Conservation (phyloP, 2,888 invertebrate species). For the Cheilosia impressa region DNA sequence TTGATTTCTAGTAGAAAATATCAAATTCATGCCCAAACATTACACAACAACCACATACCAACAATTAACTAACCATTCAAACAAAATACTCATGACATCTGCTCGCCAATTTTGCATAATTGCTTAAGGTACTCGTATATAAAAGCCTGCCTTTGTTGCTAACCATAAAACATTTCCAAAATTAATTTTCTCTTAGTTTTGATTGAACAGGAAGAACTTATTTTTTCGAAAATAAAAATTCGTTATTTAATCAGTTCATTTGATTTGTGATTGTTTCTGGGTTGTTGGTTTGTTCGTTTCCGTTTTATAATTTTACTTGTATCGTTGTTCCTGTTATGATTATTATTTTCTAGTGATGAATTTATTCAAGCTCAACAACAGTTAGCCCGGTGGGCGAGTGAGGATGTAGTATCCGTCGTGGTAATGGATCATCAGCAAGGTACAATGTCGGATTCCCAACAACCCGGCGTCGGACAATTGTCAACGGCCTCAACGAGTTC, state of each 20-base stretch:
- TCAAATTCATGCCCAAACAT: slow-evolving; percentile 35
- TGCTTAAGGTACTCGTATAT: slow-evolving; percentile 41
- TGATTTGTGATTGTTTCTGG: slow-evolving; percentile 68
- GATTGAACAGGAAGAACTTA: not conserved
- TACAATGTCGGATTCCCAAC: slow-evolving; percentile 84
- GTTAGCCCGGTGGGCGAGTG: slow-evolving; percentile 97
- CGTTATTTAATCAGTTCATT: slow-evolving; percentile 44
- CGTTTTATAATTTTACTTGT: slow-evolving; percentile 82
- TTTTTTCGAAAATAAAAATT: not conserved
- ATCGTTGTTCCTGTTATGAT: slow-evolving; percentile 89
- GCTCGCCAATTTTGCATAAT: slow-evolving; percentile 59
- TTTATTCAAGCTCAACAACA: slow-evolving; percentile 98
- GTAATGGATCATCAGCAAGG: slow-evolving; percentile 84
- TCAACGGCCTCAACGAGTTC: slow-evolving; percentile 85
- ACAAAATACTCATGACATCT: slow-evolving; percentile 50
- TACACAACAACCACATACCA: slow-evolving; percentile 45
- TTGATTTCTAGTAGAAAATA: slow-evolving; percentile 13
- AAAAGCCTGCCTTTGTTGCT: slow-evolving; percentile 62
- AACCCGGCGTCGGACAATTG: slow-evolving; percentile 85
- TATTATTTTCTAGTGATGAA: slow-evolving; percentile 97
- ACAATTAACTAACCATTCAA: slow-evolving; percentile 62
- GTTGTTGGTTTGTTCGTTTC: slow-evolving; percentile 71
- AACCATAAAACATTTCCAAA: slow-evolving; percentile 60
- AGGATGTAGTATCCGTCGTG: slow-evolving; percentile 89
- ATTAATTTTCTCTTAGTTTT: slow-evolving; percentile 36